These are phyloP conservation scores for Andrena cerasifolii DNA, from an alignment of 1,140 invertebrate genomes.

Conservation along the genomic window DNA sequence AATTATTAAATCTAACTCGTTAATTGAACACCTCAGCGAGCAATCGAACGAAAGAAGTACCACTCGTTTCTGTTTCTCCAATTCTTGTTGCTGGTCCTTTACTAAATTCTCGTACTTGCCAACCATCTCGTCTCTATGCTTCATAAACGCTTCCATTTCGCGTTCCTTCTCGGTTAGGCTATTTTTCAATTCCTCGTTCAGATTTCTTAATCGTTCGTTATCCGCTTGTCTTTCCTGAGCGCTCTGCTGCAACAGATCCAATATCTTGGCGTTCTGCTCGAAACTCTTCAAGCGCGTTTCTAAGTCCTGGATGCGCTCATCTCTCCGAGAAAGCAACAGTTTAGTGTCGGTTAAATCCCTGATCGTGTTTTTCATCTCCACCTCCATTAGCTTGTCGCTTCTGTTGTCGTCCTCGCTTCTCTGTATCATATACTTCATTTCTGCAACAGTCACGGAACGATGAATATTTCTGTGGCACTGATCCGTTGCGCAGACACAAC, in stretches of 20 bases:
- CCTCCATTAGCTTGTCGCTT: constrained; percentile 64
- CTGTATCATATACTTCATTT: constrained; percentile 68
- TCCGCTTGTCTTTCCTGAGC: constrained; percentile 62
- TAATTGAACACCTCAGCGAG: constrained; percentile 1
- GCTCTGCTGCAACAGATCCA: constrained; percentile 57
- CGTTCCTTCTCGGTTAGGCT: constrained; percentile 59
- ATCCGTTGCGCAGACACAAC: neutral
- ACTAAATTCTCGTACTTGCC: constrained; percentile 73
- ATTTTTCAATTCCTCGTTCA: constrained; percentile 63
- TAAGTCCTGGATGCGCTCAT: constrained; percentile 57
- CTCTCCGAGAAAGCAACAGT: constrained; percentile 43
- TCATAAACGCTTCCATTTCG: constrained; percentile 73
- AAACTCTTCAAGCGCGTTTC: constrained; percentile 44
- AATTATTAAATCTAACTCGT: constrained; percentile 19
- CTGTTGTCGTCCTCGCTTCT: constrained; percentile 27
- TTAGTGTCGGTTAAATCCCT: constrained; percentile 57
- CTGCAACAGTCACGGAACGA: constrained; percentile 41
- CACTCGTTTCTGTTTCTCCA: constrained; percentile 67
- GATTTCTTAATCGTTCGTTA: constrained; percentile 58
- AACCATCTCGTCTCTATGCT: constrained; percentile 70
- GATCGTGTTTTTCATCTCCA: constrained; percentile 64
- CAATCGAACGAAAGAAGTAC: constrained; percentile 26
- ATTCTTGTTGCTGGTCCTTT: constrained; percentile 63
- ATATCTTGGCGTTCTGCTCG: constrained; percentile 54
- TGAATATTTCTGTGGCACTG: neutral